Percentiles rank a stretch among this genome's conserved stretches.
These are phyloP conservation scores for Denticeps clupeoides DNA, from an alignment of 2,797 vertebrate genomes.

Conservation along the genomic window DNA sequence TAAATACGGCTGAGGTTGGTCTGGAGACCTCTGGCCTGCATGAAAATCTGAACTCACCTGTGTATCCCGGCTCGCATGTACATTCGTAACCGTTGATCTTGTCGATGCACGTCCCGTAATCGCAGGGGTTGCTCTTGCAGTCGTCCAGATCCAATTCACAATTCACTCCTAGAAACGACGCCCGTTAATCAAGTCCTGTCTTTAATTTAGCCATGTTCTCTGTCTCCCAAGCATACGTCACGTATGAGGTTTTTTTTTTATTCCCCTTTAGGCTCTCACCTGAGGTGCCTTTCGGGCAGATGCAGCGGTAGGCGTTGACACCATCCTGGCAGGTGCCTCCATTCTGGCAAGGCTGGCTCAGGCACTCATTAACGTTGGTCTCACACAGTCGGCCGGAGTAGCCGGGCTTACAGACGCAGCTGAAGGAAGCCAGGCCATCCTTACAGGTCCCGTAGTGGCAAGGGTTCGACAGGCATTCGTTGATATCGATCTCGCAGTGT, in stretches of 20 bases:
- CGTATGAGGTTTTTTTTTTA: not conserved
- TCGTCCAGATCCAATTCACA: slow-evolving; percentile 91
- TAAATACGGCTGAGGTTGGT: too few species aligned
- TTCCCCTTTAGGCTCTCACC: too few species aligned
- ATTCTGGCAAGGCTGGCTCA: slow-evolving; percentile 87
- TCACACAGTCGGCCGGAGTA: slow-evolving; percentile 86
- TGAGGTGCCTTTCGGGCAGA: slow-evolving; percentile 81
- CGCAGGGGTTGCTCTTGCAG: slow-evolving; percentile 82
- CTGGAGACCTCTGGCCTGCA: too few species aligned
- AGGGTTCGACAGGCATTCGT: slow-evolving; percentile 80
- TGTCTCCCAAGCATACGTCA: not conserved
- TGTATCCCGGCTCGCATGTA: slow-evolving; percentile 79
- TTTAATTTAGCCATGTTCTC: too few species aligned
- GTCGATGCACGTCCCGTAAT: slow-evolving; percentile 86
- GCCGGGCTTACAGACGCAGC: slow-evolving; percentile 75
- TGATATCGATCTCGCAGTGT: slow-evolving; percentile 79
- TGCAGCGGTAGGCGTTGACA: slow-evolving; percentile 75
- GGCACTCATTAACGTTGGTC: slow-evolving; percentile 90
- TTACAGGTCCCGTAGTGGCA: slow-evolving; percentile 87
- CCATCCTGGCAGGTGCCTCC: slow-evolving; percentile 85
- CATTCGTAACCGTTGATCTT: slow-evolving; percentile 90
- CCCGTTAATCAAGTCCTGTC: too few species aligned
- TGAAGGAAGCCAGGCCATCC: slow-evolving; percentile 79
- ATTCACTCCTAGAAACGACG: slow-evolving; percentile 83
- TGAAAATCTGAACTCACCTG: slow-evolving; percentile 59